Percentiles rank a stretch among this genome's conserved stretches.
Conservation (phyloP, 2,797 vertebrate genomes). For the Hyperoplus immaculatus region DNA sequence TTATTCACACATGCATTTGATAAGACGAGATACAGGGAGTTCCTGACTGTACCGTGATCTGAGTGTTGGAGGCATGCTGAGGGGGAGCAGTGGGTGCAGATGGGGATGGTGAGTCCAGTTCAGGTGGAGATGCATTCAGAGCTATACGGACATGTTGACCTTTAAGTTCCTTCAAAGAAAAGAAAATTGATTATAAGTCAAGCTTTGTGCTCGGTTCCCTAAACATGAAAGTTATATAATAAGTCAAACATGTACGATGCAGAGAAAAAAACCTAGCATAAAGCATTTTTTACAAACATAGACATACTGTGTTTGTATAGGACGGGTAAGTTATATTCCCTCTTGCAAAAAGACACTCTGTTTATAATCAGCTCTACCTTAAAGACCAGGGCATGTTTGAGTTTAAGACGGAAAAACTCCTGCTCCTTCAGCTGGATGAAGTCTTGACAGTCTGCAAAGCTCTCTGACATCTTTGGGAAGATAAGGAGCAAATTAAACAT, state of each 20-base stretch:
- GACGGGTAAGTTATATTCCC: neutral
- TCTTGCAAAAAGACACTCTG: neutral
- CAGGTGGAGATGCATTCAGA: constrained; percentile 49
- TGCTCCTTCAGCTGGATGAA: constrained; percentile 91
- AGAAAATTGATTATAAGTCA: constrained; percentile 5
- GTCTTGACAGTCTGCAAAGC: constrained; percentile 90
- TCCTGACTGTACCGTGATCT: constrained; percentile 70
- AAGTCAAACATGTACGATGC: neutral
- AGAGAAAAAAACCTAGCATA: neutral
- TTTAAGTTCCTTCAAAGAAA: constrained; percentile 84
- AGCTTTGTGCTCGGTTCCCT: neutral
- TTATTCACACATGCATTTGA: constrained; percentile 40
- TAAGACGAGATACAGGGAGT: constrained; percentile 15
- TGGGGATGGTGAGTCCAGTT: constrained; percentile 33
- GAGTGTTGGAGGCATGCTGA: constrained; percentile 62
- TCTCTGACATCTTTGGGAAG: constrained; percentile 86
- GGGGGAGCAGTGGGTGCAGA: constrained; percentile 51
- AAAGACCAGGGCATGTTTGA: constrained; percentile 88
- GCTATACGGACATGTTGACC: constrained; percentile 74
- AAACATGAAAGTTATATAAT: neutral
- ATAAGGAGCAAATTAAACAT: constrained; percentile 14
- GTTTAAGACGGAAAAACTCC: constrained; percentile 86
- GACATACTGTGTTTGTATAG: neutral
- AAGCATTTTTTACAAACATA: neutral
- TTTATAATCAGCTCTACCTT: constrained; percentile 79